phyloP scores from a whole-genome alignment of 1,140 invertebrate species.

The Bombus fervidus region DNA sequence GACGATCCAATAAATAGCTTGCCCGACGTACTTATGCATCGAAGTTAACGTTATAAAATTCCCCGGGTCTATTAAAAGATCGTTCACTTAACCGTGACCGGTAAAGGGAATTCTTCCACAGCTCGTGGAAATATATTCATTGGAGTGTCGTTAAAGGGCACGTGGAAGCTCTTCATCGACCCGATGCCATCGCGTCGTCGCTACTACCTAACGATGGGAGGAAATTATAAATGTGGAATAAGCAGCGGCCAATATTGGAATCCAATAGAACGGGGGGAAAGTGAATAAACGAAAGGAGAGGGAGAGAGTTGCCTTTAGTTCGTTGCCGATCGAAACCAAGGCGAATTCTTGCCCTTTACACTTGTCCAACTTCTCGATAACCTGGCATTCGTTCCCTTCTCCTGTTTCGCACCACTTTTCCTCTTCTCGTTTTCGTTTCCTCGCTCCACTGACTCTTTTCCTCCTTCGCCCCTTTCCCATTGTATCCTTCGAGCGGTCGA shows the following conservation, averaged over 20 bases:
- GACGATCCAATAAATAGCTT: not conserved
- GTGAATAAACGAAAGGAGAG: slow-evolving; percentile 28
- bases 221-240: slow-evolving; percentile 40
- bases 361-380: slow-evolving; percentile 27
- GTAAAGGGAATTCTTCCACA: not conserved
- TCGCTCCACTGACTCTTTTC: not conserved
- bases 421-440: not conserved
- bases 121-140: slow-evolving; percentile 13
- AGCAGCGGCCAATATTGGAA: slow-evolving; percentile 48
- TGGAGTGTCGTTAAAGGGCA: slow-evolving; percentile 31
- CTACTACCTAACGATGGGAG: slow-evolving; percentile 17
- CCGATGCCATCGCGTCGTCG: not conserved
- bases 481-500: not conserved
- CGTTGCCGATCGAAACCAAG: no score
- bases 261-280: slow-evolving; percentile 44
- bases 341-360: slow-evolving; percentile 34
- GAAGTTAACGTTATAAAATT: not conserved
- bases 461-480: not conserved
- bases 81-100: slow-evolving; percentile 10
- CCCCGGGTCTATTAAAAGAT: not conserved
- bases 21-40: not conserved
- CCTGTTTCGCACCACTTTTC: not conserved
- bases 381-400: not conserved
- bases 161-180: slow-evolving; percentile 33
- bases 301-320: not conserved